These are phyloP conservation scores for Engystomops pustulosus DNA, from an alignment of 2,113 vertebrate genomes.

Conservation along the genomic window DNA sequence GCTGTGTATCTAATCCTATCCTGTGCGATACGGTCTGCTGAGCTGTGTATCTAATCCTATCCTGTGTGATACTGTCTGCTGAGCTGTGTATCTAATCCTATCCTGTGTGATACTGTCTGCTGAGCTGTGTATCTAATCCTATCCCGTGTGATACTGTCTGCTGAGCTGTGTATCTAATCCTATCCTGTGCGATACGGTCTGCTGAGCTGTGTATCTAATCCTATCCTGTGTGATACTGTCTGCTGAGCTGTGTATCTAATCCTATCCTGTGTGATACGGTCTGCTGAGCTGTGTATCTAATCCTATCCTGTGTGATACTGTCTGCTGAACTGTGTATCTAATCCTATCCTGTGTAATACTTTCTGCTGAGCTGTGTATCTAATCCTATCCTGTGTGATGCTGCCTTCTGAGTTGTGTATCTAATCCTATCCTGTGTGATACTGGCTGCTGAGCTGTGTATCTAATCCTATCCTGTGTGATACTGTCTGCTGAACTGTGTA, in stretches of 20 bases:
- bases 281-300: too few relatives aligned
- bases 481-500: background rate
- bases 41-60: too few relatives aligned
- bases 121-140: too few relatives aligned
- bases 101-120: background rate
- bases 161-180: too few relatives aligned
- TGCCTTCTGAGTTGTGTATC: too few relatives aligned
- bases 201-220: too few relatives aligned
- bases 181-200: background rate
- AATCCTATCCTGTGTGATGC: too few relatives aligned
- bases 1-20: too few relatives aligned
- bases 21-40: background rate
- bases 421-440: background rate
- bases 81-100: too few relatives aligned
- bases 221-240: background rate
- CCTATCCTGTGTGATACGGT: background rate
- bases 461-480: too few relatives aligned
- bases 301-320: background rate
- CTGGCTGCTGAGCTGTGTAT: background rate
- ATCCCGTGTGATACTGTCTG: background rate
- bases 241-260: too few relatives aligned
- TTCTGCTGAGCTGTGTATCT: background rate
- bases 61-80: background rate
- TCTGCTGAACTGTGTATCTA: background rate
- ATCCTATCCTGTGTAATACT: background rate